Percentiles rank a stretch among this genome's conserved stretches.
Evolutionary conservation across 2,797 vertebrate genomes (phyloP).

Genomic region (Xiphorhynchus erythropygius): DNA sequence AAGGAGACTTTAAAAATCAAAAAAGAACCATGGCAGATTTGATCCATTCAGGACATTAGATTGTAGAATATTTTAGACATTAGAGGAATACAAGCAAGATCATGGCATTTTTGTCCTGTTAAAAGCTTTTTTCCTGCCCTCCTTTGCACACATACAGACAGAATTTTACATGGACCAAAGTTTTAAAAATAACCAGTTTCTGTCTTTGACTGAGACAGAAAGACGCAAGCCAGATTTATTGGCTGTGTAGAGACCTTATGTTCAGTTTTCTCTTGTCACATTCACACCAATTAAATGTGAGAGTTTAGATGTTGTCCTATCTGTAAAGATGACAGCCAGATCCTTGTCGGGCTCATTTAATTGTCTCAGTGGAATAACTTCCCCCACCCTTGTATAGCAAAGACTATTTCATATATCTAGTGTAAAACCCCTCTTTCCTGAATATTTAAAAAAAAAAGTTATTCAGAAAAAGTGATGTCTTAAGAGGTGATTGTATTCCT

Average conservation of each 20-base stretch:
- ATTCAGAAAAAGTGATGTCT: not conserved
- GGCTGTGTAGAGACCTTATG: slow-evolving; percentile 65
- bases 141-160: not conserved
- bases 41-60: not conserved
- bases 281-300: slow-evolving; percentile 69
- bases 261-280: slow-evolving; percentile 60
- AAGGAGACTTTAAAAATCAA: not conserved
- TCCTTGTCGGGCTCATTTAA: slow-evolving; percentile 50
- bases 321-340: slow-evolving; percentile 60
- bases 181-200: slow-evolving; percentile 43
- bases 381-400: not conserved
- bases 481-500: not conserved
- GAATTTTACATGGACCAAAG: not conserved
- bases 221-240: slow-evolving; percentile 57
- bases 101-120: not conserved
- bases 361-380: slow-evolving; percentile 42
- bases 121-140: not conserved
- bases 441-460: not conserved
- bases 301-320: slow-evolving; percentile 62
- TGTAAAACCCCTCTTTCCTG: not conserved
- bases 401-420: not conserved
- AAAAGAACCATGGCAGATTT: not conserved
- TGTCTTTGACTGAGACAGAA: slow-evolving; percentile 39
- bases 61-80: not conserved
- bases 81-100: not conserved